Percentiles rank a stretch among this genome's conserved stretches.
Conservation (phyloP, 2,797 vertebrate species). For the Chanos chanos region DNA sequence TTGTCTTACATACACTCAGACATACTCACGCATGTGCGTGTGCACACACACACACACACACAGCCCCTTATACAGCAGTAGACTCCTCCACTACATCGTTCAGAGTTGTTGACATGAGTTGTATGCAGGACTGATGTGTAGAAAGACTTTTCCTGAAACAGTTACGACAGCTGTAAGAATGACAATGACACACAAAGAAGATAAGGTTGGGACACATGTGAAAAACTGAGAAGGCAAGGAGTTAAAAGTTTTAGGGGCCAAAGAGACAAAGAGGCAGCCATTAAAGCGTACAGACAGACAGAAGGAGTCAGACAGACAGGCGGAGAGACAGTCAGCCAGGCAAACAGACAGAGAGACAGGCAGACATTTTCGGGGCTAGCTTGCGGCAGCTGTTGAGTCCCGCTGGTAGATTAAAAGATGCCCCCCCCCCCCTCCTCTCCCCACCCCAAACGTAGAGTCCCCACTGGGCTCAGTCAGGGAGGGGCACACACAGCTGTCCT, state of each 20-base stretch:
- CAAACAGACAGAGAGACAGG: slow-evolving; percentile 1
- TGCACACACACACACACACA: not conserved
- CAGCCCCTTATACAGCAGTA: not conserved
- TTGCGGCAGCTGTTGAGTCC: slow-evolving; percentile 91
- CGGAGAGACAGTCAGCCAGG: slow-evolving; percentile 4
- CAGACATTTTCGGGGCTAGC: slow-evolving; percentile 73
- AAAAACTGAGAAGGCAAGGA: not conserved
- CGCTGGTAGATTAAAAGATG: slow-evolving; percentile 97
- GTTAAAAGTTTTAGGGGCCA: slow-evolving; percentile 69
- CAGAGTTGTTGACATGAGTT: too few species aligned
- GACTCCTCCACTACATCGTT: not conserved
- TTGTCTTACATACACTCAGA: not conserved
- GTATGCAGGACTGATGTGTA: too few species aligned
- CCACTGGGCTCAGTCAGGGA: slow-evolving; percentile 76
- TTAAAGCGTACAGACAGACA: not conserved
- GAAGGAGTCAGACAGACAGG: slow-evolving; percentile 1
- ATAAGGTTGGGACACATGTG: too few species aligned
- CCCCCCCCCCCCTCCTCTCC: slow-evolving; percentile 89
- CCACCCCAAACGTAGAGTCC: slow-evolving; percentile 86
- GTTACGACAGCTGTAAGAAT: too few species aligned
- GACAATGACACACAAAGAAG: too few species aligned
- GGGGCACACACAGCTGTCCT: slow-evolving; percentile 86
- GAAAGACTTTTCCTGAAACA: too few species aligned
- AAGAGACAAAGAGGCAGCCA: slow-evolving; percentile 35
- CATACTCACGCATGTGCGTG: too few species aligned